These are phyloP conservation scores for Albula goreensis DNA, from an alignment of 2,113 vertebrate species.

Conservation along the genomic window DNA sequence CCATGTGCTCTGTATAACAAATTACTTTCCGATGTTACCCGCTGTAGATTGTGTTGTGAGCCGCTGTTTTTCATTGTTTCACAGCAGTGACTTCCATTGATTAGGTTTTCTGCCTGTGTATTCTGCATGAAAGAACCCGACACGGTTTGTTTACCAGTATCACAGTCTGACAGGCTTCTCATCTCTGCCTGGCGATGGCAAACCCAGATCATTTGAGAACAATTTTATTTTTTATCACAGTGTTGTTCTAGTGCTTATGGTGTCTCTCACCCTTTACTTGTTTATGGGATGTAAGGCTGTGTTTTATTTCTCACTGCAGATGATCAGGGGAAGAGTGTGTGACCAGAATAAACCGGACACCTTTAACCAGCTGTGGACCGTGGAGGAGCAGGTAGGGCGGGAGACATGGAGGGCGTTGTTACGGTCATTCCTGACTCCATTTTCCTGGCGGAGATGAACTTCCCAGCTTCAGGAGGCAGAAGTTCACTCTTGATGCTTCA, in stretches of 20 bases:
- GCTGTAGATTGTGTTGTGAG: background rate
- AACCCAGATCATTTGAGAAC: slow-evolving; percentile 30
- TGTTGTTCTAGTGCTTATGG: too few species aligned
- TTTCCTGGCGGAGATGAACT: too few species aligned
- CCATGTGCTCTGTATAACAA: background rate
- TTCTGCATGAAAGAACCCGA: slow-evolving; percentile 21
- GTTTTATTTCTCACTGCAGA: slow-evolving; percentile 68
- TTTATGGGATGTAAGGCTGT: slow-evolving; percentile 30
- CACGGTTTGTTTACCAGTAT: background rate
- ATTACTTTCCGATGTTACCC: background rate
- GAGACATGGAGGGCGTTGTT: background rate
- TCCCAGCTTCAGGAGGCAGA: too few species aligned
- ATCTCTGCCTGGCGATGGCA: background rate
- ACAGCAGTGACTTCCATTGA: background rate
- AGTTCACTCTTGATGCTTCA: too few species aligned
- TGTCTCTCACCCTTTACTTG: background rate
- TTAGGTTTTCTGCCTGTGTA: slow-evolving; percentile 28
- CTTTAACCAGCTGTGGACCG: slow-evolving; percentile 97
- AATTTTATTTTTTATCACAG: background rate
- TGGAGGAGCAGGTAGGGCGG: slow-evolving; percentile 89
- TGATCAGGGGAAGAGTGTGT: slow-evolving; percentile 91
- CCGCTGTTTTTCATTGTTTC: background rate
- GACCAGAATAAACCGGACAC: slow-evolving; percentile 94
- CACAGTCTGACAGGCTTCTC: background rate
- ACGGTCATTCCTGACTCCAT: background rate